These are phyloP conservation scores for Alviniconcha marisindica DNA, from an alignment of 1,140 invertebrate genomes.

Conservation along the genomic window DNA sequence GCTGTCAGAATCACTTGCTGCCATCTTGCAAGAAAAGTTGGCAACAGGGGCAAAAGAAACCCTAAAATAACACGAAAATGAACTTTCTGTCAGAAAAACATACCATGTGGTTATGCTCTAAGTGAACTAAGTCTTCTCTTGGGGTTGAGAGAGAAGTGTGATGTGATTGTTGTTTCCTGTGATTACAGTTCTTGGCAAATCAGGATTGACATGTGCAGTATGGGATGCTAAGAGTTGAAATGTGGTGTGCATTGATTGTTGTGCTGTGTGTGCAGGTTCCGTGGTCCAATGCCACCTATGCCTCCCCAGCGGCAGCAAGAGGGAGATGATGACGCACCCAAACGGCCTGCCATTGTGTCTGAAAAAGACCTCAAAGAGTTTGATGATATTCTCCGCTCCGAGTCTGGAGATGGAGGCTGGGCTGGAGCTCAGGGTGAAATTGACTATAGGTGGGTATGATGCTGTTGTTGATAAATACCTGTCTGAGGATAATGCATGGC, in stretches of 20 bases:
- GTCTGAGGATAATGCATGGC: too few relatives aligned
- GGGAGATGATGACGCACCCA: conserved; percentile 52
- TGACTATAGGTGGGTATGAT: conserved; percentile 87
- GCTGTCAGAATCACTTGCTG: too few relatives aligned
- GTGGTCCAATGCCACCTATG: conserved; percentile 63
- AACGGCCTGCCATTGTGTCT: conserved; percentile 89
- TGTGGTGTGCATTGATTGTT: not conserved
- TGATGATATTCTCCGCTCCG: conserved; percentile 88
- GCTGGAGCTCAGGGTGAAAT: conserved; percentile 91
- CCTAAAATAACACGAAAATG: too few relatives aligned
- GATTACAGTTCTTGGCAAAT: too few relatives aligned
- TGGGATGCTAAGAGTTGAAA: not conserved
- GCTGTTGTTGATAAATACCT: too few relatives aligned
- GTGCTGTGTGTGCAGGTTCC: conserved; percentile 31
- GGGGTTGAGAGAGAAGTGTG: too few relatives aligned
- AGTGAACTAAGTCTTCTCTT: too few relatives aligned
- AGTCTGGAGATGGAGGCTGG: conserved; percentile 89
- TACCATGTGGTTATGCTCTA: too few relatives aligned
- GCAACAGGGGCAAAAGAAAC: too few relatives aligned
- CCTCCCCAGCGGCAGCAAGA: conserved; percentile 53
- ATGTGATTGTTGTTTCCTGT: too few relatives aligned
- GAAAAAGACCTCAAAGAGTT: conserved; percentile 94
- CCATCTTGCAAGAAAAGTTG: too few relatives aligned
- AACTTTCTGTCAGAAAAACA: too few relatives aligned
- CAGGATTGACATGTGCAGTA: not conserved